Evolutionary conservation across 2,113 vertebrate species (phyloP).

Genomic region (Microtus oregoni): DNA sequence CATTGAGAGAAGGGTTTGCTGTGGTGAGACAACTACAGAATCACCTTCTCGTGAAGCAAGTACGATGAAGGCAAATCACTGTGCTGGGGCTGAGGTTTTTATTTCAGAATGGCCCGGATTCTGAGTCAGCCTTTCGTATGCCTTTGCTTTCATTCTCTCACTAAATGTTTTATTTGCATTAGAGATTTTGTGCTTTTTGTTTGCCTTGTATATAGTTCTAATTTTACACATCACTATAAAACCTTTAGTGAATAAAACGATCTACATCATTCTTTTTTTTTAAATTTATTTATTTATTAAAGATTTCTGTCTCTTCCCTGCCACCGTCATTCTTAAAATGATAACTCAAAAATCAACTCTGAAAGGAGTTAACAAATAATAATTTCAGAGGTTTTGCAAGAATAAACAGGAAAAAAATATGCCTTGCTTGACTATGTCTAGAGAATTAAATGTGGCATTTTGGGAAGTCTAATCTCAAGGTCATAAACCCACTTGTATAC

Average conservation of each 20-base stretch:
- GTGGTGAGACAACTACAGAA: background rate
- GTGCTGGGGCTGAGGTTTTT: background rate
- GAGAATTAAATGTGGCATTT: background rate
- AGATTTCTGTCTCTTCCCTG: too few species aligned
- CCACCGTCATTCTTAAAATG: background rate
- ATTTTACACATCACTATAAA: background rate
- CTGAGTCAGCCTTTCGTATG: background rate
- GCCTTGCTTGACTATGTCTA: background rate
- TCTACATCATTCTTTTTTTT: background rate
- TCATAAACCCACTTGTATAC: background rate
- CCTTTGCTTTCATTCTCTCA: background rate
- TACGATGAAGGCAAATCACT: background rate
- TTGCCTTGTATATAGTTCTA: background rate
- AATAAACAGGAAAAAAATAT: background rate
- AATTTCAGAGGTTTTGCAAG: background rate
- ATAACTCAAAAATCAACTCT: background rate
- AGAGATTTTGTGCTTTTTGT: background rate
- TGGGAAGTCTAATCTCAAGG: background rate
- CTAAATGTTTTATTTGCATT: conserved; percentile 1
- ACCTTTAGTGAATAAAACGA: background rate
- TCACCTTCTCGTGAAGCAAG: background rate
- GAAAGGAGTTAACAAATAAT: background rate
- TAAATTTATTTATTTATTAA: too few species aligned
- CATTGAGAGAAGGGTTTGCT: background rate
- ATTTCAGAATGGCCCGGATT: background rate